Evolutionary conservation across 2,113 vertebrate species (phyloP).

Genomic region (Nothoprocta pentlandii): DNA sequence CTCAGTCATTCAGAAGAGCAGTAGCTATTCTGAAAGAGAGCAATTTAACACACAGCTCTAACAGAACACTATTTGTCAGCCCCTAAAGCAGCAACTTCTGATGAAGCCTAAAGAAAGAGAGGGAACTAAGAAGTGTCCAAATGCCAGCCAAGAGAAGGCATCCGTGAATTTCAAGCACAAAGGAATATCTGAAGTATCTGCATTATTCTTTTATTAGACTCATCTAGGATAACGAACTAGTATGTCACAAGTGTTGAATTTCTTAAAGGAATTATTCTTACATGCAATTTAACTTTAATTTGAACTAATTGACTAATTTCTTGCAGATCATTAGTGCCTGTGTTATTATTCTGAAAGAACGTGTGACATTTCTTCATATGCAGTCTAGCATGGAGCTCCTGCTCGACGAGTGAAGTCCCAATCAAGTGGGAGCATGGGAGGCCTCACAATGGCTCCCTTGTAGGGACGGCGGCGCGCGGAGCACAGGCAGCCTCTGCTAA

Average conservation of each 20-base stretch:
- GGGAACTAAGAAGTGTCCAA: neutral
- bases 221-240: neutral
- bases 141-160: neutral
- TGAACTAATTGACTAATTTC: neutral
- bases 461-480: neutral
- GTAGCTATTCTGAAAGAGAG: neutral
- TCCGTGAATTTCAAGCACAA: neutral
- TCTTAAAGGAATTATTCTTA: neutral
- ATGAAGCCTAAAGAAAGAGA: neutral
- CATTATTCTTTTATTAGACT: neutral
- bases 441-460: neutral
- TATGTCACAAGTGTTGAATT: neutral
- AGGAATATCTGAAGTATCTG: neutral
- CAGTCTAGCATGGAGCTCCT: neutral
- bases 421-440: fast-evolving
- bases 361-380: neutral
- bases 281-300: neutral
- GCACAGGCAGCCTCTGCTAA: neutral
- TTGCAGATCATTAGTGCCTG: neutral
- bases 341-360: neutral
- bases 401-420: neutral
- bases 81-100: neutral
- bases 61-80: neutral
- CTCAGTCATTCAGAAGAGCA: neutral
- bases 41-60: neutral